Base-by-base conservation (phyloP, 2,113 vertebrate genomes). In the Neopipo cinnamomea region DNA sequence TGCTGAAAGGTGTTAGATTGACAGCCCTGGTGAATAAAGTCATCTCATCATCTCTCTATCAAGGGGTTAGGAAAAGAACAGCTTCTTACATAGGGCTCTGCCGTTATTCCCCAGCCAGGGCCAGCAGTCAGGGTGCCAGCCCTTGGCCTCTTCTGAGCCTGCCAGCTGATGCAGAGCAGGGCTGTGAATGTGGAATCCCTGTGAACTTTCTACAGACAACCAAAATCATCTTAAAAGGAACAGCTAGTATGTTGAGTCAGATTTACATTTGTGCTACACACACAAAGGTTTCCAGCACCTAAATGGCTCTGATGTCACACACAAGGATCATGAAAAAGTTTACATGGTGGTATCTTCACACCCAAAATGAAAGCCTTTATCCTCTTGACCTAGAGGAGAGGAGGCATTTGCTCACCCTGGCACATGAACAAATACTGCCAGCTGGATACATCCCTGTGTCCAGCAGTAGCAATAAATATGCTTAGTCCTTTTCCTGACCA, bases 1-100 rank as follows among this genome's bases (percentile, higher is more conserved):
- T 93, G 49, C 53, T 83, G 77, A 93, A 91, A 91, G 71, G 61
- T 94, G 90, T 66, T 80, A 46, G 42, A 91, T 67, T 95, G 95
- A 88, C 85, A 96, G 42, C 30, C 23, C 13, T n/a, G 13, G 33
- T 88, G 59, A 93, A 88, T 63, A 76, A 91, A 93, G 88, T 82
- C 31, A 46, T 72, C 31, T 76, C 50, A 92, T 82, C 37, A 39
- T 65, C 28, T 76, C 67, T 85, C 42, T 88, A 39, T 74, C 47
- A 49, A 75, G 53, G 13, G 19, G 3, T 5, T 53, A 71, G 76
- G 62, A 80, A 59, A 76, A 85, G 78, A 89, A 46, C 27, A 39
- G 27, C 33, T 88, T 85, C 55, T 27, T 42, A 20, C 27, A 46
- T 5, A 20, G 15, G 58, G 11, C n/a, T 86, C 33, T 85, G 25